phyloP scores from a whole-genome alignment of 2,888 invertebrate genomes.

The Cordylochernes scorpioides region DNA sequence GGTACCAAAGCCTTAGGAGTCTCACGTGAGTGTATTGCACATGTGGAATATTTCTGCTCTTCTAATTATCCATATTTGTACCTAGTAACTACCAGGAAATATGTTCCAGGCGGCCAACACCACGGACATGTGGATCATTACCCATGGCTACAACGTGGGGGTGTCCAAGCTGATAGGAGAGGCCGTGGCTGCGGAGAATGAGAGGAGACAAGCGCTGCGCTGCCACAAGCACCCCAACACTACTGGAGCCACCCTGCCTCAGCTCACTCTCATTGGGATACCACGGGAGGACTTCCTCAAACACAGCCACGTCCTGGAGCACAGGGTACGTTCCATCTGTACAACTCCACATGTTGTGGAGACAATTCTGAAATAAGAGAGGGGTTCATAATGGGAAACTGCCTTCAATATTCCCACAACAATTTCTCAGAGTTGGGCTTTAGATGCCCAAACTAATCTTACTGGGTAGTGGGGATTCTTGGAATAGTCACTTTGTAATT shows the following conservation, averaged over 20 bases:
- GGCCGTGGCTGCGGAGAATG: constrained; percentile 14
- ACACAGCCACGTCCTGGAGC: constrained; percentile 11
- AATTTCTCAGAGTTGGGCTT: not conserved
- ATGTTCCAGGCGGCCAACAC: constrained; percentile 22
- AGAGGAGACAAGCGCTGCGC: constrained; percentile 16
- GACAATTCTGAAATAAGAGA: not conserved
- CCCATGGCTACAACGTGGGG: constrained; percentile 20
- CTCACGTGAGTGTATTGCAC: too few species aligned
- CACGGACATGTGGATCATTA: constrained; percentile 21
- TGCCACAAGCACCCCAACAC: constrained; percentile 12
- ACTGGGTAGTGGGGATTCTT: not conserved
- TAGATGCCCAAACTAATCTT: not conserved
- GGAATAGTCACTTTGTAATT: not conserved
- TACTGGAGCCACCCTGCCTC: constrained; percentile 5
- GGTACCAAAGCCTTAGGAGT: too few species aligned
- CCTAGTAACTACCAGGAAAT: too few species aligned
- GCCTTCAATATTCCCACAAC: too few species aligned
- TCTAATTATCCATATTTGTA: too few species aligned
- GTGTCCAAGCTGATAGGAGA: constrained; percentile 19
- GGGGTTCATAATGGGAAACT: not conserved
- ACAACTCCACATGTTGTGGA: not conserved
- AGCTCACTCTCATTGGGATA: constrained; percentile 11
- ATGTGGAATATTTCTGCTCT: too few species aligned
- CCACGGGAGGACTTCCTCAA: constrained; percentile 9
- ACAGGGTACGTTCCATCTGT: constrained; percentile 5